phyloP scores from a whole-genome alignment of 23 tunicate species.

The Styela clava region DNA sequence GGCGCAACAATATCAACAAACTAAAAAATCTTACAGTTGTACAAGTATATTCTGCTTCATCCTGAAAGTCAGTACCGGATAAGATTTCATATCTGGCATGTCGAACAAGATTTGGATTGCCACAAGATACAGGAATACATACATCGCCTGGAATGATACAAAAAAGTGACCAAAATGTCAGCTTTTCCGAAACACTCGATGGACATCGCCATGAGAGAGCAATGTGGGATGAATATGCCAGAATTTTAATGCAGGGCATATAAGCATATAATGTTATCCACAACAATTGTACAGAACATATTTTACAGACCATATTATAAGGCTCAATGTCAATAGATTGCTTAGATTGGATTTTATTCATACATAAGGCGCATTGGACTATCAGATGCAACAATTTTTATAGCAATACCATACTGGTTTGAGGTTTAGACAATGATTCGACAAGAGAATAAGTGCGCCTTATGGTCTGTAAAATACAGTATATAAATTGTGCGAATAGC shows the following conservation, averaged over 20 bases:
- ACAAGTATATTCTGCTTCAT: constrained; percentile 22
- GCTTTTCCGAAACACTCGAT: neutral
- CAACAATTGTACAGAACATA: too few relatives aligned
- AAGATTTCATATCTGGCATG: neutral
- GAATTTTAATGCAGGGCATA: neutral
- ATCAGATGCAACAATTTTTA: too few relatives aligned
- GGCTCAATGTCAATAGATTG: too few relatives aligned
- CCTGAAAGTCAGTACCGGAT: neutral
- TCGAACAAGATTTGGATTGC: neutral
- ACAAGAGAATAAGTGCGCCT: too few relatives aligned
- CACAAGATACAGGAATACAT: constrained; percentile 9
- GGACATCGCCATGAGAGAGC: neutral
- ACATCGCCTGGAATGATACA: constrained; percentile 21
- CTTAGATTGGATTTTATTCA: too few relatives aligned
- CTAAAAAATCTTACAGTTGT: neutral
- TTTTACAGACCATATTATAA: too few relatives aligned
- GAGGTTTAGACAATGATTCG: too few relatives aligned
- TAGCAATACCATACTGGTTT: too few relatives aligned
- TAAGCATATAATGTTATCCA: neutral
- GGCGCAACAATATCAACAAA: neutral
- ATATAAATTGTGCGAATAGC: too few relatives aligned
- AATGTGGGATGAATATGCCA: neutral
- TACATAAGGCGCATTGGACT: too few relatives aligned
- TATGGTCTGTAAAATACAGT: too few relatives aligned
- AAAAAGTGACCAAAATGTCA: neutral